phyloP scores from a whole-genome alignment of 30 jellyfish, hydroid and myxozoan genomes.

The Pelagia noctiluca region DNA sequence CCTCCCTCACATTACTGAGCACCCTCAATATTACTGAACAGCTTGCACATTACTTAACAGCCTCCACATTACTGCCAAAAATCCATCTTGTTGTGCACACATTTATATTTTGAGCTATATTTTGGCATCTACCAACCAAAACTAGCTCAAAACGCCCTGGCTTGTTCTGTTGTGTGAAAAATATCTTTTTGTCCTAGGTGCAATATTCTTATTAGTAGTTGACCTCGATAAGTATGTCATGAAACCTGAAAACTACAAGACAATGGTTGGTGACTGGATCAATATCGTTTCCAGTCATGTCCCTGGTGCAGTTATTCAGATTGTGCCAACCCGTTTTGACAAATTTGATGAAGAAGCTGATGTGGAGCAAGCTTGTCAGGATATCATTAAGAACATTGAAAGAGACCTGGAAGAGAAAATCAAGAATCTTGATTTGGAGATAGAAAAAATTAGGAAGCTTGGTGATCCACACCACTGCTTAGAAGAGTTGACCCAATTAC shows the following conservation, averaged over 20 bases:
- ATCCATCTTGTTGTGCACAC: no score
- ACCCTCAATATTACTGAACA: no score
- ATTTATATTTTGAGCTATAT: no score
- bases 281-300: slow-evolving; percentile 68
- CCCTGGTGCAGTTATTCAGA: slow-evolving; percentile 81
- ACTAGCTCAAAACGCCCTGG: no score
- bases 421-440: slow-evolving; percentile 6
- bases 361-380: slow-evolving; percentile 37
- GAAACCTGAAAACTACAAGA: slow-evolving; percentile 18
- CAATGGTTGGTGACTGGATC: slow-evolving; percentile 84
- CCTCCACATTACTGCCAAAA: no score
- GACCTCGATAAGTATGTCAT: slow-evolving; percentile 49
- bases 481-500: slow-evolving; percentile 3
- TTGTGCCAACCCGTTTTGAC: slow-evolving; percentile 90
- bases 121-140: no score
- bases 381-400: slow-evolving; percentile 22
- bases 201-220: slow-evolving; percentile 51
- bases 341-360: slow-evolving; percentile 19
- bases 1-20: no score
- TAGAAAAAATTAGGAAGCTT: neutral
- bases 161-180: no score
- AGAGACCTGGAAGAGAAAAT: slow-evolving; percentile 21
- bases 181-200: slow-evolving; percentile 40
- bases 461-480: neutral
- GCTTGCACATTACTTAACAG: no score